Base-by-base conservation (phyloP, 1,140 invertebrate species). In the Tetramorium alpestre region DNA sequence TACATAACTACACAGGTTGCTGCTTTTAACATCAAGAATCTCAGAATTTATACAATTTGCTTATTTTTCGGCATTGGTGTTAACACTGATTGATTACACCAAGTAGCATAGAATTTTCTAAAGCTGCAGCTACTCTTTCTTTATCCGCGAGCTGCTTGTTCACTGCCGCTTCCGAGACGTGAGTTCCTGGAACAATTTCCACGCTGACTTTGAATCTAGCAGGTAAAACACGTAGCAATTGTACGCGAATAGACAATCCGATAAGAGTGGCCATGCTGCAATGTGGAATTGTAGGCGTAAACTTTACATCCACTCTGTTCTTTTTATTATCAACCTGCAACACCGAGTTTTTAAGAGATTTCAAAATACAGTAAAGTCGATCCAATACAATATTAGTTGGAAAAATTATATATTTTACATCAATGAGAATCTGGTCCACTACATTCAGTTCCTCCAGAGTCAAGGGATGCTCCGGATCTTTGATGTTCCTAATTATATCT, bases 221-320 rank as follows among this genome's bases (percentile, higher is more conserved):
- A 0, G 99, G 99, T 47, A 99, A 94, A 13, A 98, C 97, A 88
- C 99, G 95, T 22, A 99, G 94, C 13, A 99, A 95, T 94, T 99
- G 98, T 0, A 99, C 98, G 85, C 98, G 95, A 89, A 98, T 98
- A 3, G 97, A 97, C 28, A 98, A 94, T 94, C 98, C 99, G 93
- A 99, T 99, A 18, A 99, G 95, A 54, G 99, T 99, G 33, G 99
- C 99, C 99, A 99, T 99, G 91, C 98, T 99, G 93, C 99, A 99
- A 93, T 99, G 99, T 0, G 99, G 99, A 92, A 99, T 99, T 0
- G 99, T 99, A 11, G 99, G 99, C 0, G 99, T 99, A 94, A 99
- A 99, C 85, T 97, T 95, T 5, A 99, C 96, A 85, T 96, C 94
- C 0, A 99, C 96, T 64, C 92, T 95, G 92, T 98, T 98, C 62